phyloP scores from a whole-genome alignment of 2,888 invertebrate species.

The Cataglyphis rosenhaueri region DNA sequence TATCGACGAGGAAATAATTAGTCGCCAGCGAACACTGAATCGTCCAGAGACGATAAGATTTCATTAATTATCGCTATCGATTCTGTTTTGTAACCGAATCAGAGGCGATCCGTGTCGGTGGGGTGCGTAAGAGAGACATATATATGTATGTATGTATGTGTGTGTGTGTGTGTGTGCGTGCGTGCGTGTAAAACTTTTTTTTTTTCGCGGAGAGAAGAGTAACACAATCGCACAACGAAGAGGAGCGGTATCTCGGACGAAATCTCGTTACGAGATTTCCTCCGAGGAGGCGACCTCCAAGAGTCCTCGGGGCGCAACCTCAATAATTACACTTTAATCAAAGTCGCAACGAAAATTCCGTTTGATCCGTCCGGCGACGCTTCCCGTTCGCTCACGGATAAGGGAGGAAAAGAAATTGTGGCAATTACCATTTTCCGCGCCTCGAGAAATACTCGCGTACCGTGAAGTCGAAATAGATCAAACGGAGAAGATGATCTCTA shows the following conservation, averaged over 20 bases:
- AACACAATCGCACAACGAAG: slow-evolving; percentile 1
- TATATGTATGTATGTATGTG: neutral
- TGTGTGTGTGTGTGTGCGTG: neutral
- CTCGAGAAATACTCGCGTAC: slow-evolving; percentile 8
- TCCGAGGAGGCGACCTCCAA: slow-evolving; percentile 28
- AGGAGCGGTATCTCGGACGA: slow-evolving; percentile 43
- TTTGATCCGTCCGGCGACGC: slow-evolving; percentile 42
- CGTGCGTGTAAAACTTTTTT: neutral
- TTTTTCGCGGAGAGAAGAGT: neutral
- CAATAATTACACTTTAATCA: slow-evolving; percentile 67
- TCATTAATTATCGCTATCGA: slow-evolving; percentile 16
- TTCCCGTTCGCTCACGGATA: slow-evolving; percentile 21
- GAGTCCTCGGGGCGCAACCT: slow-evolving; percentile 46
- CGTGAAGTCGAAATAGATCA: slow-evolving; percentile 34
- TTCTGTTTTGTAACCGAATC: neutral
- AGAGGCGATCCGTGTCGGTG: neutral
- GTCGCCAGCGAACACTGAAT: neutral
- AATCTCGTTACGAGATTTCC: slow-evolving; percentile 55
- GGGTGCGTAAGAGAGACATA: neutral
- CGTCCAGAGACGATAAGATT: neutral
- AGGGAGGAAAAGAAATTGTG: slow-evolving; percentile 47
- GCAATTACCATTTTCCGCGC: slow-evolving; percentile 51
- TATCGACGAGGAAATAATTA: slow-evolving; percentile 22
- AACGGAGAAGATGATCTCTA: neutral
- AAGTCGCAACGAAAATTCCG: slow-evolving; percentile 60